Evolutionary conservation across 2,888 invertebrate genomes (phyloP), one percentile per base, ranked within the genome.

Genomic region (Xanthostigma xanthostigma): DNA sequence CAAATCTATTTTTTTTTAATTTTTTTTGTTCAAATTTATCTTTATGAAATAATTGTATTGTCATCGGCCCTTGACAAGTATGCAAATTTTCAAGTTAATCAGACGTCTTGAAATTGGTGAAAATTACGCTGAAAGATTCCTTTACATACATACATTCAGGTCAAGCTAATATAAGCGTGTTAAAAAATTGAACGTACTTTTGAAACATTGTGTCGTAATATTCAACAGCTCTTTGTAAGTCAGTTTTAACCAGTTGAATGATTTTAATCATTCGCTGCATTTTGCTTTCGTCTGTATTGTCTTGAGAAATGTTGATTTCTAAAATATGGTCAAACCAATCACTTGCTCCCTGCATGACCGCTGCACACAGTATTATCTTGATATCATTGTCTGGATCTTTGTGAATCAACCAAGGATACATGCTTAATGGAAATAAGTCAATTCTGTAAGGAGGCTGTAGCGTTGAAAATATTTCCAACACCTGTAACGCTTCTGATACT

Each of bases 161-260:
- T n/a, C n/a, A n/a, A n/a, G n/a, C n/a, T n/a, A n/a, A n/a, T n/a
- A n/a, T n/a, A n/a, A n/a, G n/a, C n/a, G n/a, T n/a, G n/a, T n/a
- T n/a, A n/a, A n/a, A n/a, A 27, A 27, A 27, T 38, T 44, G 40
- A 51, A 75, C 81, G 76, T 69, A 87, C 89, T 86, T 84, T 62
- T 86, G 79, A 66, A 93, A 94, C 43, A 84, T 68, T 65, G 81
- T 83, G 60, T 90, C 86, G 58, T 86, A 84, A 62, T 79, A 79
- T 60, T 90, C 89, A 52, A 84, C 76, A 6, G 86, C 85, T 56
- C 81, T 76, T 60, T 88, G 85, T 44, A 90, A 66, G 69, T 90
- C 90, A 0, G 83, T 81, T 41, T 86, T 73, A 35, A 90, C 76
- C 50, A 88, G 65, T 63, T 91, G 90, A 55, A 88, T 84, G 12